Evolutionary conservation across 2,113 vertebrate species (phyloP).

Genomic region (Nothocercus julius): DNA sequence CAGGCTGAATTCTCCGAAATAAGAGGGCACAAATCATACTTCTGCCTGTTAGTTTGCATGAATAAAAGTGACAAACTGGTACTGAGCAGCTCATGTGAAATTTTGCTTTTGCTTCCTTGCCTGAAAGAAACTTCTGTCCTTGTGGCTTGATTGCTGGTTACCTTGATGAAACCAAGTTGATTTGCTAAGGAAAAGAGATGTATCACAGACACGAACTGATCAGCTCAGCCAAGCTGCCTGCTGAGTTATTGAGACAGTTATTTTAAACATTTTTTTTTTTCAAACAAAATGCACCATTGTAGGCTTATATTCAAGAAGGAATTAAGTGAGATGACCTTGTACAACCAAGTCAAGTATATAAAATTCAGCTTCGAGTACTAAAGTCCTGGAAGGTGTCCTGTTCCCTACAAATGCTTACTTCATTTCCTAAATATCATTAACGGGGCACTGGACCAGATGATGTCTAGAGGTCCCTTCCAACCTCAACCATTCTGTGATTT

Average conservation of each 20-base stretch:
- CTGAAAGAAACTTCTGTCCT: not conserved
- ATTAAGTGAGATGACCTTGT: not conserved
- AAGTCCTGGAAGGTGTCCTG: not conserved
- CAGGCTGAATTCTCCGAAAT: not conserved
- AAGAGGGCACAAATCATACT: not conserved
- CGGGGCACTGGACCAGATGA: not conserved
- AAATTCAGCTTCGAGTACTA: not conserved
- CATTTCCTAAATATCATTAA: not conserved
- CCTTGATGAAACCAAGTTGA: not conserved
- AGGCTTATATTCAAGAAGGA: not conserved
- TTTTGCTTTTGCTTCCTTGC: too few relatives aligned
- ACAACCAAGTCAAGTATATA: not conserved
- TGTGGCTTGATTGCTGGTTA: not conserved
- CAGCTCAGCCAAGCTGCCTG: not conserved
- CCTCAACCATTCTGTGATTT: not conserved
- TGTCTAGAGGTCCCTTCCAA: too few relatives aligned
- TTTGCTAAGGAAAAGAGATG: not conserved
- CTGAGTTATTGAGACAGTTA: not conserved
- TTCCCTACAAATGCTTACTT: not conserved
- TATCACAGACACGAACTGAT: not conserved
- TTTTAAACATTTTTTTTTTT: not conserved
- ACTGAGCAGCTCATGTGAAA: not conserved
- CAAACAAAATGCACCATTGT: not conserved
- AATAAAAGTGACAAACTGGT: not conserved
- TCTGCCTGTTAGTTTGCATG: not conserved